Percentiles rank a stretch among this genome's conserved stretches.
Conservation (phyloP, 1,140 invertebrate species). For the Scaptomyza pallida region DNA sequence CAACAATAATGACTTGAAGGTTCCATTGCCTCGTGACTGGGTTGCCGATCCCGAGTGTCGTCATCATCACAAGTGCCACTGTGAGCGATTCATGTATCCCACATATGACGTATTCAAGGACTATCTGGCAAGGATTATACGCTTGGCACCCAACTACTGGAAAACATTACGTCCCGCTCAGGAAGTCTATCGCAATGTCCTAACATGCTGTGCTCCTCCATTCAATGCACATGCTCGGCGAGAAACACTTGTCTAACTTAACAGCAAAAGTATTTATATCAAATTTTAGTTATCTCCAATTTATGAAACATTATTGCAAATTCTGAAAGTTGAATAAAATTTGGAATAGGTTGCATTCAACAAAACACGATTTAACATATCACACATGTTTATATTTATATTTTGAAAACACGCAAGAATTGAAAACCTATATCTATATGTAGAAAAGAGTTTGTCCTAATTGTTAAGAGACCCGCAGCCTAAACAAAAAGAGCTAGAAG, state of each 20-base stretch:
- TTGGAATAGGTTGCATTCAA: too few relatives aligned
- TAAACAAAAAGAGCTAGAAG: too few relatives aligned
- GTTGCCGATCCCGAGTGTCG: constrained; percentile 56
- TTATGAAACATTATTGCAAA: constrained; percentile 18
- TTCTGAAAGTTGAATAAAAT: too few relatives aligned
- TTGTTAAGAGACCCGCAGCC: too few relatives aligned
- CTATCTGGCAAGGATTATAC: constrained; percentile 55
- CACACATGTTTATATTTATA: too few relatives aligned
- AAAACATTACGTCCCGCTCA: constrained; percentile 54
- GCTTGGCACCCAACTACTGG: constrained; percentile 58
- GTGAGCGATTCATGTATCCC: constrained; percentile 54
- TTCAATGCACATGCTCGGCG: constrained; percentile 4
- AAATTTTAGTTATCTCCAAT: constrained; percentile 34
- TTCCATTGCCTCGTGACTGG: constrained; percentile 55
- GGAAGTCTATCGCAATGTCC: constrained; percentile 56
- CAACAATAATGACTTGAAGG: background rate
- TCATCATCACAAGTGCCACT: constrained; percentile 65
- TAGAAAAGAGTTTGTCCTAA: too few relatives aligned
- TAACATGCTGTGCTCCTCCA: constrained; percentile 46
- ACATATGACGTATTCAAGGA: constrained; percentile 64
- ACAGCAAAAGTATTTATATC: background rate
- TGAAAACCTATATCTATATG: too few relatives aligned
- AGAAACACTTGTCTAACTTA: constrained; percentile 4
- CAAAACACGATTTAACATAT: too few relatives aligned
- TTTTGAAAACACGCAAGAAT: too few relatives aligned